phyloP scores from a whole-genome alignment of 2,797 vertebrate species.

The Anguilla marmorata region DNA sequence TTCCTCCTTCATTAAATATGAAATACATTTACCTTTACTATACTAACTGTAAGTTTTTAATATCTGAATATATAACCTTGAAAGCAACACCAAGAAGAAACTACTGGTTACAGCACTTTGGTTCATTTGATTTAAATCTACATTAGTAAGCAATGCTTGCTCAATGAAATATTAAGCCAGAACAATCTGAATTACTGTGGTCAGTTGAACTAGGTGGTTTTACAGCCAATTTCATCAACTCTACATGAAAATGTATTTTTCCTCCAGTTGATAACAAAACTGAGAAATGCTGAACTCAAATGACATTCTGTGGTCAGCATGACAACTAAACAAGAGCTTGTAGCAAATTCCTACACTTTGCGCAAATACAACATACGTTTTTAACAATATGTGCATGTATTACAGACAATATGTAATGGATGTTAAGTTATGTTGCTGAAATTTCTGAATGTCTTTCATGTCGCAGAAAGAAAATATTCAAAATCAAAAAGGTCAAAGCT shows the following conservation, averaged over 20 bases:
- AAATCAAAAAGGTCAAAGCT: slow-evolving; percentile 48
- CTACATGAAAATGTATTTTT: not conserved
- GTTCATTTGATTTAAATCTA: slow-evolving; percentile 61
- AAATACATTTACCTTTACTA: not conserved
- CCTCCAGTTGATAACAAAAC: not conserved
- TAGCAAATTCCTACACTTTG: not conserved
- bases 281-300: not conserved
- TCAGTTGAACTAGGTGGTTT: not conserved
- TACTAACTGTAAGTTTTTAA: not conserved
- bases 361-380: not conserved
- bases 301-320: not conserved
- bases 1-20: slow-evolving; percentile 18
- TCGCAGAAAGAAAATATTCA: not conserved
- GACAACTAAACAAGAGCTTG: not conserved
- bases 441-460: not conserved
- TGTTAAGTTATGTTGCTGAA: not conserved
- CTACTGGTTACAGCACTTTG: slow-evolving; percentile 70
- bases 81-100: slow-evolving; percentile 51
- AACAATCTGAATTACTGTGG: not conserved
- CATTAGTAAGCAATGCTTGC: slow-evolving; percentile 60
- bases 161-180: slow-evolving; percentile 37
- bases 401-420: not conserved
- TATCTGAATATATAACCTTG: slow-evolving; percentile 43
- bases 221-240: not conserved
- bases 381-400: not conserved